These are phyloP conservation scores for Ommatoiulus sabulosus DNA, from an alignment of 2,888 invertebrate genomes.

Conservation along the genomic window DNA sequence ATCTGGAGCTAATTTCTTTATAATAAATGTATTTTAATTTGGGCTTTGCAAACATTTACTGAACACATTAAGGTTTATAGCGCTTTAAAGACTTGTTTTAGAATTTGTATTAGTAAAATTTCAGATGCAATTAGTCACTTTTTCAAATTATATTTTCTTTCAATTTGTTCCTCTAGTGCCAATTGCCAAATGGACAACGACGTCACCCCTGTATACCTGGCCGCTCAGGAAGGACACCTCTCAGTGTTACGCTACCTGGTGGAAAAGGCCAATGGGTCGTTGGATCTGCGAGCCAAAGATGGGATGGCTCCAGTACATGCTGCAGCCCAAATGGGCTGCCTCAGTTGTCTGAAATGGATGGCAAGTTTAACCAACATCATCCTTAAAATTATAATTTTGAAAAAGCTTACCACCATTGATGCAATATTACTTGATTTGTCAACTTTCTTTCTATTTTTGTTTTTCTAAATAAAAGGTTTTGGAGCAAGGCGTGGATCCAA, in stretches of 20 bases:
- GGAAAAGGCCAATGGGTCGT: constrained; percentile 83
- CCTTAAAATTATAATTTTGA: neutral
- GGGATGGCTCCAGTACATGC: constrained; percentile 93
- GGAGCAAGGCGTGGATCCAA: constrained; percentile 86
- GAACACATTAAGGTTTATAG: too few species aligned
- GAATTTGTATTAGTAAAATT: too few species aligned
- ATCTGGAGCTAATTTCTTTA: too few species aligned
- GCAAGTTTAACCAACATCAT: constrained; percentile 71
- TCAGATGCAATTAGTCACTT: too few species aligned
- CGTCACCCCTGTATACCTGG: constrained; percentile 88
- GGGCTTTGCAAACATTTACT: too few species aligned
- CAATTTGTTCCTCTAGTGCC: constrained; percentile 73
- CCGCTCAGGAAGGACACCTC: constrained; percentile 88
- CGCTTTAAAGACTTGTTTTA: too few species aligned
- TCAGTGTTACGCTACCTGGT: constrained; percentile 88
- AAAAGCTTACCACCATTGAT: neutral
- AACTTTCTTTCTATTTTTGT: neutral
- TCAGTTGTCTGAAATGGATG: constrained; percentile 91
- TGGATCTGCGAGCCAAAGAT: constrained; percentile 86
- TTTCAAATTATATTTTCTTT: neutral
- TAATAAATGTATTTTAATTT: too few species aligned
- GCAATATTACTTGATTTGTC: too few species aligned
- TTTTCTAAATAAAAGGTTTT: constrained; percentile 70
- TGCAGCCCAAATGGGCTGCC: constrained; percentile 88
- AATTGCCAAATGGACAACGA: constrained; percentile 94